Base-by-base conservation (phyloP, 2,113 vertebrate species). In the Charina bottae region DNA sequence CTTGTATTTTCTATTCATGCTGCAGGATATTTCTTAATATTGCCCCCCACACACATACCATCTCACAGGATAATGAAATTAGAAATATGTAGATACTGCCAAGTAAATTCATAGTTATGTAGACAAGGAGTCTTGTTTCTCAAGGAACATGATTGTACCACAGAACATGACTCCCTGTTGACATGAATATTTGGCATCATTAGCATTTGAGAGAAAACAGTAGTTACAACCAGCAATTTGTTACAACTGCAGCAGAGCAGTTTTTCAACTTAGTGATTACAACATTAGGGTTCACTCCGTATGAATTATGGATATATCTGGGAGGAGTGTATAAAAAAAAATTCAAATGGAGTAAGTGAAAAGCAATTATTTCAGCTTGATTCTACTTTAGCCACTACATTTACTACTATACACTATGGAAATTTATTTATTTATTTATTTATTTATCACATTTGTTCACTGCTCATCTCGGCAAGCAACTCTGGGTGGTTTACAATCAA, bases 81-180 rank as follows among this genome's bases (percentile, higher is more conserved):
- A 46, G 26, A 72, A 72, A 24, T 83, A 72, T 84, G 26, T 37
- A 53, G 0, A n/a, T 12, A 0, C 68, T 91, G 92, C 93, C 89
- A 93, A 19, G 42, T 83, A 0, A 0, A 15, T 90, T 91, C 53
- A 46, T 84, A 54, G 54, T 86, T 90, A 88, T 0, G 90, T 23
- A 54, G 87, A 59, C 0, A 91, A 58, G 37, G 90, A 0, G 37
- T 5, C 1, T 28, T 88, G 12, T 33, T 89, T 42, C 91, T 90
- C 53, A 59, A 92, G 92, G 92, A 24, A 10, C 89, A 83, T 0
- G 53, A 91, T 28, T 28, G 9, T 85, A 88, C 7, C 12, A 87
- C 9, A 92, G n/a, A 19, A 72, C 92, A 2, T 62, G 28, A 83
- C 11, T 91, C 26, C 19, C 72, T 86, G 19, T 49, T 83, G 90